Conservation (phyloP, 2,888 invertebrate species). For the Acanthoscelides obtectus region DNA sequence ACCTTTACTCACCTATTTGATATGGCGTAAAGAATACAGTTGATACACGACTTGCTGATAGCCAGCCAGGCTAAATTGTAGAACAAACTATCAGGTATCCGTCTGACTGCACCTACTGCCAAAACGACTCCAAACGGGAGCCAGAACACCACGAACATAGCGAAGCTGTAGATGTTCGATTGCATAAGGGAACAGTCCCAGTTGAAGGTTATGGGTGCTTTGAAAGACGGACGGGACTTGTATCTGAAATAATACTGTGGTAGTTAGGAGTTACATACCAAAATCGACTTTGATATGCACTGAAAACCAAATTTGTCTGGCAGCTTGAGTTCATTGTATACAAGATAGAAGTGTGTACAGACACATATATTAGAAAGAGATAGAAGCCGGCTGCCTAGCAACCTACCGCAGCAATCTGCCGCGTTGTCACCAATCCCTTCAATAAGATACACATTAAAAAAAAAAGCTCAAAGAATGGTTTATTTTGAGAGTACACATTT, state of each 20-base stretch:
- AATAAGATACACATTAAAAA: too few species aligned
- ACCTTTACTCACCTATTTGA: slow-evolving; percentile 46
- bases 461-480: too few species aligned
- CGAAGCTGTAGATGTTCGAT: slow-evolving; percentile 62
- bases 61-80: slow-evolving; percentile 68
- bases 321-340: too few species aligned
- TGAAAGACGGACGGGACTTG: slow-evolving; percentile 55
- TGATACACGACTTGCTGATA: slow-evolving; percentile 63
- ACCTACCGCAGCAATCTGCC: too few species aligned
- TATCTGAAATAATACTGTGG: slow-evolving; percentile 43
- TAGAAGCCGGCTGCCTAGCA: too few species aligned
- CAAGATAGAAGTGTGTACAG: too few species aligned
- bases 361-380: too few species aligned
- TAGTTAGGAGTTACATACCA: too few species aligned
- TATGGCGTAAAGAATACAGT: slow-evolving; percentile 61
- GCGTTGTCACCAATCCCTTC: too few species aligned
- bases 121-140: slow-evolving; percentile 62
- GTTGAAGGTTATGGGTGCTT: slow-evolving; percentile 57
- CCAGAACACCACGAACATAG: slow-evolving; percentile 63
- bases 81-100: slow-evolving; percentile 51
- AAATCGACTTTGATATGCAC: too few species aligned
- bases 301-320: too few species aligned
- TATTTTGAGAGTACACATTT: too few species aligned
- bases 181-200: slow-evolving; percentile 60
- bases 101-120: slow-evolving; percentile 52